A percentile compares a stretch with the other conserved stretches of the same genome.
Evolutionary conservation across 2,113 vertebrate species (phyloP).

Genomic region (Cyprinodon brontotheroides): DNA sequence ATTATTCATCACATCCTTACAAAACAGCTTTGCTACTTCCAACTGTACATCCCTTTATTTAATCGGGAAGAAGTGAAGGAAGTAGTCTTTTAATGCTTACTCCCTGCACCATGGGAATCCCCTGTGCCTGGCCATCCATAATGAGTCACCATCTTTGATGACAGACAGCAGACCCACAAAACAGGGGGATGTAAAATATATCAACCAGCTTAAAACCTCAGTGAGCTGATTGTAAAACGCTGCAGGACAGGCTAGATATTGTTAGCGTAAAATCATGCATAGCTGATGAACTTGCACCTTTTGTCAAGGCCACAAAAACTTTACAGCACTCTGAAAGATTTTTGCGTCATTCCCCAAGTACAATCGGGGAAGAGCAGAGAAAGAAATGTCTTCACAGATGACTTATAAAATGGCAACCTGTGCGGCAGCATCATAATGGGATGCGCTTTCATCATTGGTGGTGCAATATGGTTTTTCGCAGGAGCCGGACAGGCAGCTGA

Average conservation of each 20-base stretch:
- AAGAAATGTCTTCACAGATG: too few species aligned
- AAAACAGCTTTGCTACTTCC: conserved; percentile 76
- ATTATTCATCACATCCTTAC: conserved; percentile 81
- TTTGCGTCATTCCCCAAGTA: neutral
- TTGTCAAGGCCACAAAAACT: neutral
- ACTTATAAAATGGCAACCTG: too few species aligned
- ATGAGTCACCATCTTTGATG: conserved; percentile 85
- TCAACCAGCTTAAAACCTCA: conserved; percentile 84
- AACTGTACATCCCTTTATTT: conserved; percentile 65
- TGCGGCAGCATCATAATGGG: too few species aligned
- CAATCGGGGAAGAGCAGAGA: too few species aligned
- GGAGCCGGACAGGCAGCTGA: too few species aligned
- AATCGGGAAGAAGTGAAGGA: conserved; percentile 16
- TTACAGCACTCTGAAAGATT: neutral
- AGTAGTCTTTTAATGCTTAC: conserved; percentile 12
- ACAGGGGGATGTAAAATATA: conserved; percentile 82
- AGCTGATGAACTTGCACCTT: too few species aligned
- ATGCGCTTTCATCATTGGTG: too few species aligned
- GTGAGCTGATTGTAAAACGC: conserved; percentile 84
- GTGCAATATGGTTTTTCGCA: too few species aligned
- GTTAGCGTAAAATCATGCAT: neutral
- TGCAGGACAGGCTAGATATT: conserved; percentile 55
- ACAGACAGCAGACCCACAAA: conserved; percentile 85
- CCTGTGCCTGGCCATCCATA: conserved; percentile 69
- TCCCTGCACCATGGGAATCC: conserved; percentile 52